Percentiles rank a stretch among this genome's conserved stretches.
phyloP scores from a whole-genome alignment of 2,888 invertebrate genomes.

The Pammene aurita region DNA sequence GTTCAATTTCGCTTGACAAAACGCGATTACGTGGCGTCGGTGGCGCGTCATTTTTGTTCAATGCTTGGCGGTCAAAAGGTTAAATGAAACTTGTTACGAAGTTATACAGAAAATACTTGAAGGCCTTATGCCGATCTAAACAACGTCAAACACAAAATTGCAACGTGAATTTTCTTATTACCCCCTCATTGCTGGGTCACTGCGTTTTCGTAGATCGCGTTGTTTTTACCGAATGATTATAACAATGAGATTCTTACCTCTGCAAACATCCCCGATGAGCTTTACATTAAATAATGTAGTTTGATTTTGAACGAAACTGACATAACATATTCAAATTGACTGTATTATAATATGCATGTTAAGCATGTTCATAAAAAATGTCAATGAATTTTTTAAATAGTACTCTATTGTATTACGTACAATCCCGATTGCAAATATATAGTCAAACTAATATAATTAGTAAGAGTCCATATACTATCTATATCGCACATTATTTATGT shows the following conservation, averaged over 20 bases:
- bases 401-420: slow-evolving; percentile 27
- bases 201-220: background rate
- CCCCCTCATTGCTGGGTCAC: background rate
- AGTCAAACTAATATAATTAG: slow-evolving; percentile 23
- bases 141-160: background rate
- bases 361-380: slow-evolving; percentile 24
- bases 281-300: slow-evolving; percentile 15
- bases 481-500: slow-evolving; percentile 28
- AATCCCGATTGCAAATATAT: slow-evolving; percentile 33
- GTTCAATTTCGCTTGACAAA: too few species aligned
- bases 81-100: too few species aligned
- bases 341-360: background rate
- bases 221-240: slow-evolving; percentile 1
- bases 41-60: too few species aligned
- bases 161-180: background rate
- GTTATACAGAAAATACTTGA: too few species aligned
- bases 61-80: too few species aligned
- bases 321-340: slow-evolving; percentile 10
- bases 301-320: slow-evolving; percentile 8
- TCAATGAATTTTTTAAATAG: slow-evolving; percentile 27
- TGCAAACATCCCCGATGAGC: slow-evolving; percentile 4
- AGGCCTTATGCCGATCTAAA: background rate
- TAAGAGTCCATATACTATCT: slow-evolving; percentile 31
- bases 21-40: too few species aligned
- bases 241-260: slow-evolving; percentile 5